Base-by-base conservation (phyloP, 2,888 invertebrate genomes). In the Standfussiana lucernea region DNA sequence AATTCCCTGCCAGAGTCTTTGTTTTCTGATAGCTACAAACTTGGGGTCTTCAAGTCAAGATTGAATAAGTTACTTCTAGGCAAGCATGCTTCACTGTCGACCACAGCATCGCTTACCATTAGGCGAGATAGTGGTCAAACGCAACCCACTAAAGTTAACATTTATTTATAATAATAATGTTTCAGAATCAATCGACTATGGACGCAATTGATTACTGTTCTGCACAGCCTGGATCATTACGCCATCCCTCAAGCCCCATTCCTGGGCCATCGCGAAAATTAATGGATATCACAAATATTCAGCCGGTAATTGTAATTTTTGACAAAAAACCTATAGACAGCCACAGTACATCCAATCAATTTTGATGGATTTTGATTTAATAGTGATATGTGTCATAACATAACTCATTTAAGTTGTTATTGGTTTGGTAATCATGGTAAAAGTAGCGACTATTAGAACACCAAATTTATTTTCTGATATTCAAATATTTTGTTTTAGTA, bases 231-330 rank as follows among this genome's bases (percentile, higher is more conserved):
- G n/a, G n/a, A n/a, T n/a, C n/a, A n/a, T n/a, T n/a, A 53, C 24
- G 53, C 18, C 10, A 65, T 42, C 65, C 65, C 65, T 18, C 65
- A 65, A 28, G 24, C 18, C 65, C 65, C n/a, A 65, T 65, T 42
- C 65, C 65, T 42, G 65, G 42, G 40, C 65, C 65, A 65, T 42
- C 65, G 28, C 65, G 42, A 28, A 65, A 15, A 65, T 28, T 65
- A 65, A 65, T 65, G 65, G 28, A 65, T 65, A 65, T 65, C 28
- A 65, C 40, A 65, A 65, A 65, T 40, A 65, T 65, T 65, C 65
- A 65, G 65, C 65, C 15, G 65, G 65, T 65, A 65, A 28, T 42
- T 65, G 65, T 65, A 24, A 18, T 65, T 65, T 28, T 65, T 65
- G 40, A 42, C 40, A 40, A 42, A 65, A 65, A 28, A 64, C 13